Conservation (phyloP, 2,113 vertebrate species). For the Harpagus bidentatus region DNA sequence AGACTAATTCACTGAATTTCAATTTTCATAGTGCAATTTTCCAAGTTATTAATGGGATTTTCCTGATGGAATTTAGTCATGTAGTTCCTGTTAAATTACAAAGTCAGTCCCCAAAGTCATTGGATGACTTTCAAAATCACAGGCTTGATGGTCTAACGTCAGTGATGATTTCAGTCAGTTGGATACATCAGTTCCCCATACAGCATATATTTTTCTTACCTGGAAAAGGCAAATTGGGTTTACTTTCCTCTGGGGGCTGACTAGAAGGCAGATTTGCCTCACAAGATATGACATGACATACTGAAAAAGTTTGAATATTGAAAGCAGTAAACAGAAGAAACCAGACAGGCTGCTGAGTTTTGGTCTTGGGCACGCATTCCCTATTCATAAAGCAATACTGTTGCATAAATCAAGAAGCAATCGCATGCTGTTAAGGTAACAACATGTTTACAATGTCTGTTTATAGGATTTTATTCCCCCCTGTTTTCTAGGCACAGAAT, state of each 20-base stretch:
- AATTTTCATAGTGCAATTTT: neutral
- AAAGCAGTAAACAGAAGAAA: neutral
- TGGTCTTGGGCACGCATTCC: neutral
- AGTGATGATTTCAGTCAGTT: neutral
- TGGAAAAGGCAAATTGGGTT: neutral
- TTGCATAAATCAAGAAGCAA: neutral
- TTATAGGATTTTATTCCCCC: neutral
- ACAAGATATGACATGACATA: neutral
- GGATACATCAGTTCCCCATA: neutral
- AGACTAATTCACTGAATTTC: neutral
- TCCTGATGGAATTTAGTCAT: neutral
- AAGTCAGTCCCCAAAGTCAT: neutral
- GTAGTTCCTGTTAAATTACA: neutral
- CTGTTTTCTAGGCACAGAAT: neutral
- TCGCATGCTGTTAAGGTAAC: neutral
- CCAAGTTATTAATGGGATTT: neutral
- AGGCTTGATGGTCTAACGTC: neutral
- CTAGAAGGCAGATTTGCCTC: neutral
- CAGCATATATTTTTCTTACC: neutral
- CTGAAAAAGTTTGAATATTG: neutral
- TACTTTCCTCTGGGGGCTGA: neutral
- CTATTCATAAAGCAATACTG: accelerated
- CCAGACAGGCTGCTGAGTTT: neutral
- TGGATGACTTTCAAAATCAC: neutral
- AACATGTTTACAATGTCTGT: neutral